phyloP scores from a whole-genome alignment of 1,140 invertebrate genomes.

The Caenorhabditis inopinata region DNA sequence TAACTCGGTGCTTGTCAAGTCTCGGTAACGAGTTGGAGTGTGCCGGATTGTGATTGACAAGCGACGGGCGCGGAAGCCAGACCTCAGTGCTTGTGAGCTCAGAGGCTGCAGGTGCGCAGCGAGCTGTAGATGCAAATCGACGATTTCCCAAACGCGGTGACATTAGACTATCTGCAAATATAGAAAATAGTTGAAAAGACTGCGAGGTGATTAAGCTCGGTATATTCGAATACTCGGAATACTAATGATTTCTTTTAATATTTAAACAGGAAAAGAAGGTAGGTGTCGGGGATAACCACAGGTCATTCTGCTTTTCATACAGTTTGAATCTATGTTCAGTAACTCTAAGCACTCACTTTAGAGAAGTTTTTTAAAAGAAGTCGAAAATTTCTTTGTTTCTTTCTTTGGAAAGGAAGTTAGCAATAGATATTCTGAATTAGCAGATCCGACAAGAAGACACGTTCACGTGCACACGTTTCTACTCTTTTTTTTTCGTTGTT shows the following conservation, averaged over 20 bases:
- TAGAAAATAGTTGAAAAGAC: neutral
- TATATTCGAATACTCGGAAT: no score
- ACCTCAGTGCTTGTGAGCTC: constrained; percentile 36
- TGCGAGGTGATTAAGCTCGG: neutral
- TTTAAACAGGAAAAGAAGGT: no score
- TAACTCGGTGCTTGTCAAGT: constrained; percentile 41
- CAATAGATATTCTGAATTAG: neutral
- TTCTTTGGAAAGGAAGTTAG: neutral
- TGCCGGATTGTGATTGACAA: constrained; percentile 44
- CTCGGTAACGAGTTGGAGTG: constrained; percentile 48
- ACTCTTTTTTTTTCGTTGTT: neutral
- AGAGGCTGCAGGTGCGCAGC: constrained; percentile 29
- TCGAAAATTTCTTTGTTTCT: no score
- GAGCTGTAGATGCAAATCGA: constrained; percentile 20
- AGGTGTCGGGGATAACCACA: no score
- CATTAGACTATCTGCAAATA: constrained; percentile 64
- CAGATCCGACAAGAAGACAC: neutral
- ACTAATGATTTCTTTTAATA: no score
- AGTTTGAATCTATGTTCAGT: no score
- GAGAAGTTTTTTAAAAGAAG: no score
- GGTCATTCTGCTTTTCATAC: no score
- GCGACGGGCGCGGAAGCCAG: constrained; percentile 46
- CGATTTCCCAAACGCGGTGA: constrained; percentile 42
- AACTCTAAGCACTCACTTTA: no score
- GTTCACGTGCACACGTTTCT: neutral